phyloP scores from a whole-genome alignment of 2,797 vertebrate genomes.

The Hapalemur alaotrensis region DNA sequence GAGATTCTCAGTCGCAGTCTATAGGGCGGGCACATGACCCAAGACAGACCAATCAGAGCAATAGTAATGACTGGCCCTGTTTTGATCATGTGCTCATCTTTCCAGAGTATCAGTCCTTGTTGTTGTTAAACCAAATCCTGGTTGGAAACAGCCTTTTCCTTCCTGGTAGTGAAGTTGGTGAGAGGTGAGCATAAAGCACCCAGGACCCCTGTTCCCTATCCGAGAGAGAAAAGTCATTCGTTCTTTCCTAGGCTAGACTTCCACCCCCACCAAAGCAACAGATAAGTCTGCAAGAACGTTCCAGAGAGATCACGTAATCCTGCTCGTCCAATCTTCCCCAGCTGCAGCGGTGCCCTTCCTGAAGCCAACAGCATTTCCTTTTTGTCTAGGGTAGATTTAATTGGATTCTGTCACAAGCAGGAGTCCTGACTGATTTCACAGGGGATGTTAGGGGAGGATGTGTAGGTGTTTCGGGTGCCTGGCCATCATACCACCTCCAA shows the following conservation, averaged over 20 bases:
- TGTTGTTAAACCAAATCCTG: background rate
- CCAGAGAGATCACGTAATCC: background rate
- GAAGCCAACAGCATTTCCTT: background rate
- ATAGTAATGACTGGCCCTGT: background rate
- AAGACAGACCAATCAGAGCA: background rate
- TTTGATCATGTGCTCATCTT: background rate
- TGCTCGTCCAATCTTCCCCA: background rate
- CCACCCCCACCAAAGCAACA: background rate
- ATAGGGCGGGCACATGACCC: background rate
- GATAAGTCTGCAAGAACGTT: background rate
- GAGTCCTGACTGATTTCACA: background rate
- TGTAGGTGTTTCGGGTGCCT: background rate
- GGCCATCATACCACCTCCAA: background rate
- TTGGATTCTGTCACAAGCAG: conserved; percentile 34
- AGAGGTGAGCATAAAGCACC: background rate
- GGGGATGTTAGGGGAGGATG: background rate
- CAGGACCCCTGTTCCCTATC: background rate
- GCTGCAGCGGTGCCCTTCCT: background rate
- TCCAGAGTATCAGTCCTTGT: background rate
- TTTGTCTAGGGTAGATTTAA: background rate
- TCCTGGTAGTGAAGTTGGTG: background rate
- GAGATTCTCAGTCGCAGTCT: background rate
- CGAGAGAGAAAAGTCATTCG: background rate
- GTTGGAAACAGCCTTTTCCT: background rate
- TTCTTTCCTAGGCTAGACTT: background rate